Conservation (phyloP, 2,888 invertebrate genomes). For the Entomobrya multifasciata region DNA sequence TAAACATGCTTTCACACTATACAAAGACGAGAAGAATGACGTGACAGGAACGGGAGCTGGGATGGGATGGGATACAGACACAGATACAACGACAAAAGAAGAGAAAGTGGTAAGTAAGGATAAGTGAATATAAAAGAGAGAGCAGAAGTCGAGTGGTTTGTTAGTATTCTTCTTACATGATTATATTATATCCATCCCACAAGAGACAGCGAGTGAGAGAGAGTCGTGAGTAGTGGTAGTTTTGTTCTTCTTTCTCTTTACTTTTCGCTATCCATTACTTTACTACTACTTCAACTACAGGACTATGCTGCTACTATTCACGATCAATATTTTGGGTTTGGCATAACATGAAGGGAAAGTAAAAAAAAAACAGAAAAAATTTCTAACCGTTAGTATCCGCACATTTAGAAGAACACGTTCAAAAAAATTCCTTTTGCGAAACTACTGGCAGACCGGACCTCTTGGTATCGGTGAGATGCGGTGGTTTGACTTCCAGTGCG, state of each 20-base stretch:
- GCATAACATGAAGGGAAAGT: slow-evolving; percentile 25
- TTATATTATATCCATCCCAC: slow-evolving; percentile 26
- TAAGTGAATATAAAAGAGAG: slow-evolving; percentile 20
- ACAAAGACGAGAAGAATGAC: slow-evolving; percentile 18
- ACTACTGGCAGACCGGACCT: slow-evolving; percentile 2
- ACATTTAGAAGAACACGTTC: not conserved
- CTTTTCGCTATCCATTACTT: not conserved
- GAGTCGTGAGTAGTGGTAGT: not conserved
- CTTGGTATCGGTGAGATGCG: too few species aligned
- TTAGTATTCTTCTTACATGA: slow-evolving; percentile 34
- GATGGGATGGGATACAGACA: slow-evolving; percentile 6
- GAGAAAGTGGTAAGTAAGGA: not conserved
- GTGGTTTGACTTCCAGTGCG: too few species aligned
- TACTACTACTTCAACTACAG: not conserved
- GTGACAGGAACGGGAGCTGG: not conserved
- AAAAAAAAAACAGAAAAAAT: slow-evolving; percentile 29
- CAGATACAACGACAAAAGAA: slow-evolving; percentile 41
- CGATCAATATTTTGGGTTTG: slow-evolving; percentile 46
- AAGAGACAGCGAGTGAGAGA: not conserved
- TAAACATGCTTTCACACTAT: not conserved
- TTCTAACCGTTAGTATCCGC: slow-evolving; percentile 26
- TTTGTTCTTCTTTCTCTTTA: slow-evolving; percentile 19
- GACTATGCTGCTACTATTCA: not conserved
- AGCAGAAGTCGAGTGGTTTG: slow-evolving; percentile 31
- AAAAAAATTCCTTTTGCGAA: slow-evolving; percentile 5